Evolutionary conservation across 2,797 vertebrate species (phyloP).

Genomic region (Phrynocephalus forsythii): DNA sequence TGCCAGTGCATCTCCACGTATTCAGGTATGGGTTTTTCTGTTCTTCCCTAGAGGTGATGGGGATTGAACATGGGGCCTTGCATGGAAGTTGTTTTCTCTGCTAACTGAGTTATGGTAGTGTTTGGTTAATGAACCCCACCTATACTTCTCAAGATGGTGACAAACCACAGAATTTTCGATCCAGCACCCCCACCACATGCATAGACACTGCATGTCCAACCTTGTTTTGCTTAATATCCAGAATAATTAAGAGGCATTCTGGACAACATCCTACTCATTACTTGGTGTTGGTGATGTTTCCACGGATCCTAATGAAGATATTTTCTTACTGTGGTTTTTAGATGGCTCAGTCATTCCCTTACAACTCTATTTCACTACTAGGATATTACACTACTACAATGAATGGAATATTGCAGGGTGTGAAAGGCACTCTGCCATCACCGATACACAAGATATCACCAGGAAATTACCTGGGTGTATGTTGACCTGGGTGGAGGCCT

Average conservation of each 20-base stretch:
- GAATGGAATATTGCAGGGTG: not conserved
- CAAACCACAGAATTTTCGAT: not conserved
- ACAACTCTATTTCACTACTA: not conserved
- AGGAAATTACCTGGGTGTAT: conserved; percentile 25
- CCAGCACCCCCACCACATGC: too few relatives aligned
- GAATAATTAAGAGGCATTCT: not conserved
- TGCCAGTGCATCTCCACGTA: too few relatives aligned
- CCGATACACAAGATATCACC: not conserved
- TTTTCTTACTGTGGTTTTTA: not conserved
- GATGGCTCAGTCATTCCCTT: not conserved
- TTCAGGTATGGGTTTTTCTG: too few relatives aligned
- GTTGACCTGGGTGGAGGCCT: conserved; percentile 10
- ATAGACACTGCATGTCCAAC: not conserved
- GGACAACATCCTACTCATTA: not conserved
- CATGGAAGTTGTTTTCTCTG: too few relatives aligned
- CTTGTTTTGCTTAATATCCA: too few relatives aligned
- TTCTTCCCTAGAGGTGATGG: too few relatives aligned
- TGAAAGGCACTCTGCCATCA: not conserved
- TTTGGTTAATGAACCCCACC: not conserved
- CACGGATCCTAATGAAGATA: too few relatives aligned
- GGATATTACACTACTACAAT: not conserved
- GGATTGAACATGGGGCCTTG: too few relatives aligned
- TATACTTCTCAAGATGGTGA: not conserved
- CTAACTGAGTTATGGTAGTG: too few relatives aligned
- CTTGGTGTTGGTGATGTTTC: not conserved